Conservation (phyloP, 2,888 invertebrate genomes). For the Cancer borealis region DNA sequence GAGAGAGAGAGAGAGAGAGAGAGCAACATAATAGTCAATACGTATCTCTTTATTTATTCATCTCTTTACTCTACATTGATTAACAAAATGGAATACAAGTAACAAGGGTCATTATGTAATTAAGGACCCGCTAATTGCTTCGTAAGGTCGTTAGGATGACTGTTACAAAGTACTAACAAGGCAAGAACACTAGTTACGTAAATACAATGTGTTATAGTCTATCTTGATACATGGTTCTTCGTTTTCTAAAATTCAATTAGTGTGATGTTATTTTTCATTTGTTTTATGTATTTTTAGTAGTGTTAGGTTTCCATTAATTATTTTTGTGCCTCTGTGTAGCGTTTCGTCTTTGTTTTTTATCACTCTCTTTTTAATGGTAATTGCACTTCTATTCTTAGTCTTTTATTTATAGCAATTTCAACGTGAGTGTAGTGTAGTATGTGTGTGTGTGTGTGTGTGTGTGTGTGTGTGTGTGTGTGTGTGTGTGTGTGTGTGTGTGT, state of each 20-base stretch:
- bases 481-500: constrained; percentile 38
- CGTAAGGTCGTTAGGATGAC: background rate
- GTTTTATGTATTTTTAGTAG: background rate
- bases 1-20: background rate
- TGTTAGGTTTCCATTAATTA: background rate
- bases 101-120: background rate
- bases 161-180: background rate
- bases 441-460: constrained; percentile 35
- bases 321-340: background rate
- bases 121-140: background rate
- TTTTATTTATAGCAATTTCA: background rate
- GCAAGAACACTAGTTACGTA: background rate
- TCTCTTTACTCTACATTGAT: background rate
- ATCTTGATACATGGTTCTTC: background rate
- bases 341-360: background rate
- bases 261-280: background rate
- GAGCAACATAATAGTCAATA: background rate
- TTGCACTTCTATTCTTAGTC: background rate
- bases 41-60: background rate
- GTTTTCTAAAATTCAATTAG: background rate
- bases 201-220: background rate
- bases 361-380: background rate
- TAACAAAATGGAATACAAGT: background rate
- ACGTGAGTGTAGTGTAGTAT: background rate
- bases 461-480: constrained; percentile 53